These are phyloP conservation scores for Lepidotrigona ventralis DNA, from an alignment of 1,140 invertebrate genomes.

Conservation along the genomic window DNA sequence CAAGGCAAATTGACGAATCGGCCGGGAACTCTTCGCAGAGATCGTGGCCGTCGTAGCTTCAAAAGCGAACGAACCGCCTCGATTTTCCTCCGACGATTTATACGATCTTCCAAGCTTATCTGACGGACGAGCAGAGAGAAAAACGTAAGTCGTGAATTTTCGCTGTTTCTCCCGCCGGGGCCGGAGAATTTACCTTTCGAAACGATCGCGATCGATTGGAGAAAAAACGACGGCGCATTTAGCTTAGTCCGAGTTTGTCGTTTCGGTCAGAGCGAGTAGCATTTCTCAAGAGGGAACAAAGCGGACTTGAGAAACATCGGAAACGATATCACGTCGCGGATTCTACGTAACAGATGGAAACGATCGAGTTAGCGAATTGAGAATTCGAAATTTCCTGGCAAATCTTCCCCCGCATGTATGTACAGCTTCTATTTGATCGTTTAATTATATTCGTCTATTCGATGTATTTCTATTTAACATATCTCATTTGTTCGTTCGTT, in stretches of 20 bases:
- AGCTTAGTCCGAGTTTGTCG: background rate
- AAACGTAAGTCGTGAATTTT: conserved; percentile 1
- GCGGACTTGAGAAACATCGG: background rate
- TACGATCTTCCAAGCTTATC: background rate
- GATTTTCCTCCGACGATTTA: conserved; percentile 39
- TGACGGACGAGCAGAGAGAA: background rate
- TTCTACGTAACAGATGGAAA: too few relatives aligned
- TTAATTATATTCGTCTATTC: too few relatives aligned
- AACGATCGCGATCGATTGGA: background rate
- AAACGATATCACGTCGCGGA: background rate
- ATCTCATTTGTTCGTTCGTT: too few relatives aligned
- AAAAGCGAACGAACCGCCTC: background rate
- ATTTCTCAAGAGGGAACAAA: background rate
- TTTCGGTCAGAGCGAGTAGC: background rate
- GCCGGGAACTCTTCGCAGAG: conserved; percentile 26
- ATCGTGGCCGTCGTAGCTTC: conserved; percentile 17
- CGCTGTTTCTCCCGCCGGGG: background rate
- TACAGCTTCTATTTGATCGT: too few relatives aligned
- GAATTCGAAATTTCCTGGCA: too few relatives aligned
- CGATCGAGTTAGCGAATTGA: too few relatives aligned
- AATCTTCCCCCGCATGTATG: too few relatives aligned
- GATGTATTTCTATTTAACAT: too few relatives aligned
- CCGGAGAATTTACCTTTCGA: background rate
- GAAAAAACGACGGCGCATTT: conserved; percentile 7
- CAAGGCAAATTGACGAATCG: conserved; percentile 35